phyloP scores from a whole-genome alignment of 2,888 invertebrate genomes.

The Strigamia crassipes region DNA sequence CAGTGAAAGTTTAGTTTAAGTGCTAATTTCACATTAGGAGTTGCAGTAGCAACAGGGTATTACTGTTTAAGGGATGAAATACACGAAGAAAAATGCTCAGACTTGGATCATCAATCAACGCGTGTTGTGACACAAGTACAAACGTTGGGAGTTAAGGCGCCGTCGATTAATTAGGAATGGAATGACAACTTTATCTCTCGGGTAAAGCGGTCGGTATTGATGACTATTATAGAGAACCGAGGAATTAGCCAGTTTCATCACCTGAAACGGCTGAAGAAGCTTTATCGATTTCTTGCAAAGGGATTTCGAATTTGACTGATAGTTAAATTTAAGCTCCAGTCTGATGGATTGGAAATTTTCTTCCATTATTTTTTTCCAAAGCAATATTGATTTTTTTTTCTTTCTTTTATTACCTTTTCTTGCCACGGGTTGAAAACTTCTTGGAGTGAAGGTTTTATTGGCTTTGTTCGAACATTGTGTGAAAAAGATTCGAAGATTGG shows the following conservation, averaged over 20 bases:
- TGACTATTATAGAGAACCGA: neutral
- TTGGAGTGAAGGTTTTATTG: conserved; percentile 12
- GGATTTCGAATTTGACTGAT: conserved; percentile 1
- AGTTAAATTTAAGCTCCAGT: conserved; percentile 8
- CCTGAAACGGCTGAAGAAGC: neutral
- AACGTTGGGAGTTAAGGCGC: neutral
- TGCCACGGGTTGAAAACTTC: neutral
- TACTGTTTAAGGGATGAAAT: neutral
- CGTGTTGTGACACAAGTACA: neutral
- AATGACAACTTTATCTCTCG: neutral
- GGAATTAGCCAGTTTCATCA: neutral
- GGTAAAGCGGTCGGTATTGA: neutral
- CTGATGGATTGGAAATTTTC: conserved; percentile 26
- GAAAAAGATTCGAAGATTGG: neutral
- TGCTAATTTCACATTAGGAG: too few relatives aligned
- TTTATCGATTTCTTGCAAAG: neutral
- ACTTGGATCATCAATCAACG: neutral
- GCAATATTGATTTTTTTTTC: neutral
- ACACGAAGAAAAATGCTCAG: neutral
- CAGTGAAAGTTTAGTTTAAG: too few relatives aligned
- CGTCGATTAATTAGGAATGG: conserved; percentile 15
- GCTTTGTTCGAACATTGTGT: conserved; percentile 17
- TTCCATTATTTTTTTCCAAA: neutral
- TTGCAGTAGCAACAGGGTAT: too few relatives aligned
- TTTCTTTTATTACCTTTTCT: neutral